Conservation (phyloP, 2,888 invertebrate genomes). For the Tetramorium bicarinatum region DNA sequence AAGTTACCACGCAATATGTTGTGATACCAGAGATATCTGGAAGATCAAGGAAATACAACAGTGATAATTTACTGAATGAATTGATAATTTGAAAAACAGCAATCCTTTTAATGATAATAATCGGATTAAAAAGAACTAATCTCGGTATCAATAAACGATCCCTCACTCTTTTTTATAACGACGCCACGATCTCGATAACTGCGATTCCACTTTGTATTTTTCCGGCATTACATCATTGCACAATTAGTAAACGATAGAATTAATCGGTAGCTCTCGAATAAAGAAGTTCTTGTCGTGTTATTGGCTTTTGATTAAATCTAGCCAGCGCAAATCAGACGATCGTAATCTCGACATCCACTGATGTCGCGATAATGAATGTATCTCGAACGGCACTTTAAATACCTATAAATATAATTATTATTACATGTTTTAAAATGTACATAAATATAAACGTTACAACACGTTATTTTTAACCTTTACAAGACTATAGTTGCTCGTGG, state of each 20-base stretch:
- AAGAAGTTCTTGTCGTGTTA: not conserved
- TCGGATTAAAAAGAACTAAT: not conserved
- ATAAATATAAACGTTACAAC: not conserved
- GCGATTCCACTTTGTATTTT: constrained; percentile 17
- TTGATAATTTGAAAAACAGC: not conserved
- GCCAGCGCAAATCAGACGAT: not conserved
- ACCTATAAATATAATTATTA: not conserved
- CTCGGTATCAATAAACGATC: not conserved
- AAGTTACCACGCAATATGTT: not conserved
- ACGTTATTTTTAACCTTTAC: not conserved
- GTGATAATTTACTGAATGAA: not conserved
- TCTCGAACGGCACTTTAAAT: not conserved
- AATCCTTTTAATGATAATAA: not conserved
- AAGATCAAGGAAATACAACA: not conserved
- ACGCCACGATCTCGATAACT: not conserved
- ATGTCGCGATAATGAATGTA: not conserved
- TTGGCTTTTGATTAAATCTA: constrained; percentile 7
- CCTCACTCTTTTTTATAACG: not conserved
- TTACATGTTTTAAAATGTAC: not conserved
- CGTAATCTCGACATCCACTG: constrained; percentile 7
- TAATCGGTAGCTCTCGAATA: not conserved
- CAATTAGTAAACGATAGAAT: constrained; percentile 2
- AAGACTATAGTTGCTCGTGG: too few relatives aligned
- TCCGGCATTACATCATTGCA: not conserved
- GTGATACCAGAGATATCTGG: not conserved